A percentile compares a stretch with the other conserved stretches of the same genome.
phyloP scores from a whole-genome alignment of 2,797 vertebrate species.

The Microchirus variegatus region DNA sequence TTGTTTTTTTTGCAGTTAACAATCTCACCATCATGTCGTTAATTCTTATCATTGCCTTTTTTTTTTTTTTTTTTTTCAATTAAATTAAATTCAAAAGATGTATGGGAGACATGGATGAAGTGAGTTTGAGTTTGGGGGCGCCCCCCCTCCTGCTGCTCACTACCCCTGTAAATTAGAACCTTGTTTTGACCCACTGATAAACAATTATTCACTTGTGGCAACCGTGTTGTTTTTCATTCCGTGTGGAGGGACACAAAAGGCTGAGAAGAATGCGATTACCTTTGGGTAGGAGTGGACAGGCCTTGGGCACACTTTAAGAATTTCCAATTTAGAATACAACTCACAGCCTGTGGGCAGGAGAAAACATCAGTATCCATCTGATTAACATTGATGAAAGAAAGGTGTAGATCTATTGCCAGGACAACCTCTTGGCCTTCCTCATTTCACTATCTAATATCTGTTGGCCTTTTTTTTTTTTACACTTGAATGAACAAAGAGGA shows the following conservation, averaged over 20 bases:
- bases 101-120: neutral
- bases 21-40: too few species aligned
- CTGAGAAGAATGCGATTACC: slow-evolving; percentile 46
- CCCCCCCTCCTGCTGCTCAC: too few species aligned
- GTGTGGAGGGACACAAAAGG: slow-evolving; percentile 16
- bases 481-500: slow-evolving; percentile 19
- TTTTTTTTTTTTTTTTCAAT: too few species aligned
- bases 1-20: too few species aligned
- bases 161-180: neutral
- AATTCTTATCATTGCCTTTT: too few species aligned
- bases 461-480: slow-evolving; percentile 13
- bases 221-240: slow-evolving; percentile 20
- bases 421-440: slow-evolving; percentile 44
- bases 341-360: slow-evolving; percentile 38
- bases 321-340: slow-evolving; percentile 59
- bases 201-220: slow-evolving; percentile 32
- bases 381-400: slow-evolving; percentile 54
- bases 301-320: slow-evolving; percentile 56
- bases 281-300: slow-evolving; percentile 47
- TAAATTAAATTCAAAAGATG: neutral
- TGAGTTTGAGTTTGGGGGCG: too few species aligned
- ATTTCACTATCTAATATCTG: slow-evolving; percentile 38
- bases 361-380: slow-evolving; percentile 46
- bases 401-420: slow-evolving; percentile 34
- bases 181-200: slow-evolving; percentile 12